phyloP scores from a whole-genome alignment of 2,797 vertebrate species.

The Poeciliopsis gracilis region DNA sequence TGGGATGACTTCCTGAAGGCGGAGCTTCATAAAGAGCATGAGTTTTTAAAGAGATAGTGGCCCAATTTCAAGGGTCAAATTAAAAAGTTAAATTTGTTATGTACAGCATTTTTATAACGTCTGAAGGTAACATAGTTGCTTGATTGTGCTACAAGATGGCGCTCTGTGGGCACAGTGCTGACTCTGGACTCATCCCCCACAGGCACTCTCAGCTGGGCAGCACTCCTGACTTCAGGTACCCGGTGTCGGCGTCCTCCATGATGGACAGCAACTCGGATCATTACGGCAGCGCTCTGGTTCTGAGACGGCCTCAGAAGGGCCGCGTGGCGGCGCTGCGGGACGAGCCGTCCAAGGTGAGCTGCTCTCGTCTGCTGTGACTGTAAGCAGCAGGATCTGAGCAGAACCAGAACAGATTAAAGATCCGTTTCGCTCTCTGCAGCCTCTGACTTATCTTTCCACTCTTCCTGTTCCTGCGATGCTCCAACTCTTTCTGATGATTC shows the following conservation, averaged over 20 bases:
- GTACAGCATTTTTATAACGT: no score
- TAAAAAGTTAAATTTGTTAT: no score
- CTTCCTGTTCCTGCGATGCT: conserved; percentile 19
- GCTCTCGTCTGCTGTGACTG: no score
- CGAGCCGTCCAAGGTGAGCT: conserved; percentile 91
- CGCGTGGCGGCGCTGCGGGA: conserved; percentile 90
- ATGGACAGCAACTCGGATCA: conserved; percentile 87
- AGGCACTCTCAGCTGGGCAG: conserved; percentile 88
- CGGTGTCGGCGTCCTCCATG: conserved; percentile 84
- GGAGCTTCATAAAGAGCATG: no score
- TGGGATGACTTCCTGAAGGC: no score
- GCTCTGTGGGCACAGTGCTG: no score
- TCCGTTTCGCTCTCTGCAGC: background rate
- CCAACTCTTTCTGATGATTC: conserved; percentile 45
- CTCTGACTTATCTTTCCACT: background rate
- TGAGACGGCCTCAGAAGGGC: conserved; percentile 93
- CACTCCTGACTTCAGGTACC: conserved; percentile 93
- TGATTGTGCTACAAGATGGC: no score
- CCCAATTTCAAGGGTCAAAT: no score
- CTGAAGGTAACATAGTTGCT: no score
- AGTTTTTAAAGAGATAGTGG: no score
- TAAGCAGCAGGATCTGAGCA: background rate
- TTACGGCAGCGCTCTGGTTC: conserved; percentile 85
- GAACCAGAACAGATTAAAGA: background rate
- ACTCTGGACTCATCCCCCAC: conserved; percentile 12